phyloP scores from a whole-genome alignment of 2,888 invertebrate species.

The Drosophila atroscutellata region DNA sequence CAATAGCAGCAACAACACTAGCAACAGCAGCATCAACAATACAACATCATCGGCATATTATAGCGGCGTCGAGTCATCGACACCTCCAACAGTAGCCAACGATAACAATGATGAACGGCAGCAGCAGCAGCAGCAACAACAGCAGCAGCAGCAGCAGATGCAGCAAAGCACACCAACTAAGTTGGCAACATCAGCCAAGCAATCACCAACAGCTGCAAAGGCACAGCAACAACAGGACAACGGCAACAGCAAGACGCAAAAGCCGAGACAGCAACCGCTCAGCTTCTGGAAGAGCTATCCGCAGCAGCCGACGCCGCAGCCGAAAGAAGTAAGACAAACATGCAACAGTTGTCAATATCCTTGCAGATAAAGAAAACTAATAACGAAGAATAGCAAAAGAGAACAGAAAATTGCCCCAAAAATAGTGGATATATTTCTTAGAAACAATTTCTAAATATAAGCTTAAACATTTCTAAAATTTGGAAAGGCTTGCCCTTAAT shows the following conservation, averaged over 20 bases:
- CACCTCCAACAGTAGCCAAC: constrained; percentile 4
- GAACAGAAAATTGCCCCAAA: background rate
- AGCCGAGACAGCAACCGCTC: constrained; percentile 57
- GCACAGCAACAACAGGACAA: constrained; percentile 1
- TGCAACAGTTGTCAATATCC: background rate
- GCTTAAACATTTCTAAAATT: background rate
- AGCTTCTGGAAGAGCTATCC: constrained; percentile 71
- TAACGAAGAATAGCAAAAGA: background rate
- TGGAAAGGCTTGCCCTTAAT: background rate
- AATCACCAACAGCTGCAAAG: constrained; percentile 11
- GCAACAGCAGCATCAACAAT: constrained; percentile 40
- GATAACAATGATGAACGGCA: constrained; percentile 11
- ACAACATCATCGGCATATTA: constrained; percentile 46
- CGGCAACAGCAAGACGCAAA: constrained; percentile 37
- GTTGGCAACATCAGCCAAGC: constrained; percentile 9
- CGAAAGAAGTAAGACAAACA: constrained; percentile 61
- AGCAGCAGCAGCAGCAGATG: constrained; percentile 11
- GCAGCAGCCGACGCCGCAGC: constrained; percentile 65
- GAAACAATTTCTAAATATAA: background rate
- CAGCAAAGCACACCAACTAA: background rate
- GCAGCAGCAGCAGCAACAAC: constrained; percentile 17
- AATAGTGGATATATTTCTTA: background rate
- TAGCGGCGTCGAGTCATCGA: constrained; percentile 50
- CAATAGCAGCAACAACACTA: constrained; percentile 18
- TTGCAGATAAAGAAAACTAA: background rate